Evolutionary conservation across 53 echinoderm and acorn worm species (phyloP).

Genomic region (Arbacia lixula): DNA sequence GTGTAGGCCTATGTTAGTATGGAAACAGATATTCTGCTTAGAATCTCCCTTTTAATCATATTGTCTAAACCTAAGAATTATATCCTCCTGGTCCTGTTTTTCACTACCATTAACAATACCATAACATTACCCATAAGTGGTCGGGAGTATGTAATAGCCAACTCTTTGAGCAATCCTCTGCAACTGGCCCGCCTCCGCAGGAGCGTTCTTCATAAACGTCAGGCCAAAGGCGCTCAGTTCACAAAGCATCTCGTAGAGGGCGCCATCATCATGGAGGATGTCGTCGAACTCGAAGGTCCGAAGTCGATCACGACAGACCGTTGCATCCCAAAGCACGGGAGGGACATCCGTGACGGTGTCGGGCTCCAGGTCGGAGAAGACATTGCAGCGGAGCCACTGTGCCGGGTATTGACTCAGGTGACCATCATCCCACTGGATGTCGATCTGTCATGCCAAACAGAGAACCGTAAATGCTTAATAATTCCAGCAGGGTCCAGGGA

Average conservation of each 20-base stretch:
- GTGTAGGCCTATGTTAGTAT: no score
- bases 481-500: no score
- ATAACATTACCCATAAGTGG: not conserved
- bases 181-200: not conserved
- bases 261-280: not conserved
- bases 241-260: not conserved
- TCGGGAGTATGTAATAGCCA: not conserved
- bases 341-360: not conserved
- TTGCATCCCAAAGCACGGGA: not conserved
- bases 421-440: constrained; percentile 12
- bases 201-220: not conserved
- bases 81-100: no score
- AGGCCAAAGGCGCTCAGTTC: not conserved
- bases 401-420: constrained; percentile 17
- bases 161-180: not conserved
- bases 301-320: not conserved
- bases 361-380: not conserved
- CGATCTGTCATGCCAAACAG: not conserved
- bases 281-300: not conserved
- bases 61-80: no score
- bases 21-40: no score
- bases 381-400: not conserved
- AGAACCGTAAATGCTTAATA: not conserved
- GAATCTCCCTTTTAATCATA: no score
- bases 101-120: no score